Conservation (phyloP, 2,797 vertebrate species). For the Periparus ater region DNA sequence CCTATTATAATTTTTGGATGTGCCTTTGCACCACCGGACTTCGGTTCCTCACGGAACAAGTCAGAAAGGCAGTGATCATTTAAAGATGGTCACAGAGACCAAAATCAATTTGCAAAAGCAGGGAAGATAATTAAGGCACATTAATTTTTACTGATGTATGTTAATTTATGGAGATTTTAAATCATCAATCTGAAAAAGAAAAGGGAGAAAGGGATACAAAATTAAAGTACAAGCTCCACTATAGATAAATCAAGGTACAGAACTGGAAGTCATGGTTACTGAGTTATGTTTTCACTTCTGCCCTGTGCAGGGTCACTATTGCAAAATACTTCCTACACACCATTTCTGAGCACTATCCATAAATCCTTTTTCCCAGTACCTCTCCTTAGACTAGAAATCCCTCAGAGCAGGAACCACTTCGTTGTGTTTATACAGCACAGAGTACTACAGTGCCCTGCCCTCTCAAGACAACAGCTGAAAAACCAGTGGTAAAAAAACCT, state of each 20-base stretch:
- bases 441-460: rapidly evolving
- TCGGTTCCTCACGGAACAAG: neutral
- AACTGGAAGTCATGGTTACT: neutral
- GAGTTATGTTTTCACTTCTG: neutral
- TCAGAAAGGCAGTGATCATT: neutral
- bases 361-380: neutral
- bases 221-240: neutral
- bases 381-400: neutral
- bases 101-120: conserved; percentile 23
- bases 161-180: conserved; percentile 28
- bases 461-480: rapidly evolving
- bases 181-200: neutral
- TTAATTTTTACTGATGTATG: conserved; percentile 38
- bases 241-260: neutral
- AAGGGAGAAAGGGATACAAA: neutral
- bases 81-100: neutral
- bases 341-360: neutral
- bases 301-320: neutral
- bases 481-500: neutral
- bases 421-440: neutral
- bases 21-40: neutral
- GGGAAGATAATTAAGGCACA: conserved; percentile 35
- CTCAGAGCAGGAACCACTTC: neutral
- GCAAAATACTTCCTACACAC: neutral
- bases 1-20: neutral